A percentile compares a stretch with the other conserved stretches of the same genome.
These are phyloP conservation scores for Drosophila nigricruria DNA, from an alignment of 2,888 invertebrate species.

Conservation along the genomic window DNA sequence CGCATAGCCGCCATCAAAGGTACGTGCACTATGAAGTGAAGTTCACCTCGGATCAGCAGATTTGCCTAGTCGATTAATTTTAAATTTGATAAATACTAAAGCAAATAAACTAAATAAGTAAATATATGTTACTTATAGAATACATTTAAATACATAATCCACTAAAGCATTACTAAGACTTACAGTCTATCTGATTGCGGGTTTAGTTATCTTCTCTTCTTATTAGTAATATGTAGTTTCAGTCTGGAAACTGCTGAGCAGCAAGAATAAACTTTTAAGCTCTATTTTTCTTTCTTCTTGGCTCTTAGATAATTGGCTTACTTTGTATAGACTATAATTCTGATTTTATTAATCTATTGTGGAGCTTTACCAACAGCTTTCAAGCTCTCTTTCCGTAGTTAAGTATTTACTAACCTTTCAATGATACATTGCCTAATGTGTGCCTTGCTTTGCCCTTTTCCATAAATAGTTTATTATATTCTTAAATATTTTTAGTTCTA, in stretches of 20 bases:
- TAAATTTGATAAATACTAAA: background rate
- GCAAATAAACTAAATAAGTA: background rate
- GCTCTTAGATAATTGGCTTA: too few species aligned
- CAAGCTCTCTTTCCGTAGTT: too few species aligned
- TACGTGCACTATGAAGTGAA: background rate
- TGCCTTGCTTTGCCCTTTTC: too few species aligned
- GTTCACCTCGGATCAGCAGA: background rate
- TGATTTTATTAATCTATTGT: too few species aligned
- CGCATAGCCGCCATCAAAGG: background rate
- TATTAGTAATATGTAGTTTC: background rate
- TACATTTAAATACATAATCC: background rate
- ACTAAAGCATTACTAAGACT: background rate
- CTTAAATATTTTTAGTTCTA: too few species aligned
- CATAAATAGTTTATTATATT: too few species aligned
- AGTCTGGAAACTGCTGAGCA: too few species aligned
- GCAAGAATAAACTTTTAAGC: background rate
- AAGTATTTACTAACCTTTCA: too few species aligned
- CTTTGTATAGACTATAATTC: too few species aligned
- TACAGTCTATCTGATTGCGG: background rate
- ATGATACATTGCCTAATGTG: too few species aligned
- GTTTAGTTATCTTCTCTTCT: background rate
- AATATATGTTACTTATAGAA: background rate
- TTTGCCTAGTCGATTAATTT: background rate
- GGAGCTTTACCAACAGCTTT: too few species aligned
- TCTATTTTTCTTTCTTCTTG: background rate